Conservation (phyloP, 2,113 vertebrate species). For the Tetrax tetrax region DNA sequence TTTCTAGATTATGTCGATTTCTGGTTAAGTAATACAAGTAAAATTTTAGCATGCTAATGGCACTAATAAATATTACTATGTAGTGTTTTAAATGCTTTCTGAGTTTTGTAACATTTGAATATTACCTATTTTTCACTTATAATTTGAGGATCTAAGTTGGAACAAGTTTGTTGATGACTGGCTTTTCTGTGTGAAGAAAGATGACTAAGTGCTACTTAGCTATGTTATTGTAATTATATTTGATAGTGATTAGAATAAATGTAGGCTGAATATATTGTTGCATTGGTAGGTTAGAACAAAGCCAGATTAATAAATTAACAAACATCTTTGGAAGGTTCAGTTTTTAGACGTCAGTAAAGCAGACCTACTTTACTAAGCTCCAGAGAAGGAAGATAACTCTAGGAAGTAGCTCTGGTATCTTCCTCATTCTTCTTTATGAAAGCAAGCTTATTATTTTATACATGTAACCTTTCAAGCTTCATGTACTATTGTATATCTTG, state of each 20-base stretch:
- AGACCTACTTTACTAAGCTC: not conserved
- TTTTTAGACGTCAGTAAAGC: not conserved
- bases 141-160: not conserved
- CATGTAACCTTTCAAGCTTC: not conserved
- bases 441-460: not conserved
- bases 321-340: not conserved
- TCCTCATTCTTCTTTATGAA: not conserved
- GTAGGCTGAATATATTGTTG: not conserved
- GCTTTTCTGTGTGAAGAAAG: not conserved
- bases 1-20: not conserved
- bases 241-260: not conserved
- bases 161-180: not conserved
- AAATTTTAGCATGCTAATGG: not conserved
- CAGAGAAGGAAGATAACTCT: accelerated
- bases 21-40: not conserved
- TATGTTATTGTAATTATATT: not conserved
- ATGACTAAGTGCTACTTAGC: not conserved
- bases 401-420: not conserved
- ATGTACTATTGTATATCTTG: not conserved
- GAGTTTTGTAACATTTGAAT: not conserved
- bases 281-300: not conserved
- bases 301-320: not conserved
- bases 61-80: not conserved
- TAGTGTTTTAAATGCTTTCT: not conserved
- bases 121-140: not conserved